phyloP scores from a whole-genome alignment of 2,113 vertebrate species.

The Deroptyus accipitrinus region DNA sequence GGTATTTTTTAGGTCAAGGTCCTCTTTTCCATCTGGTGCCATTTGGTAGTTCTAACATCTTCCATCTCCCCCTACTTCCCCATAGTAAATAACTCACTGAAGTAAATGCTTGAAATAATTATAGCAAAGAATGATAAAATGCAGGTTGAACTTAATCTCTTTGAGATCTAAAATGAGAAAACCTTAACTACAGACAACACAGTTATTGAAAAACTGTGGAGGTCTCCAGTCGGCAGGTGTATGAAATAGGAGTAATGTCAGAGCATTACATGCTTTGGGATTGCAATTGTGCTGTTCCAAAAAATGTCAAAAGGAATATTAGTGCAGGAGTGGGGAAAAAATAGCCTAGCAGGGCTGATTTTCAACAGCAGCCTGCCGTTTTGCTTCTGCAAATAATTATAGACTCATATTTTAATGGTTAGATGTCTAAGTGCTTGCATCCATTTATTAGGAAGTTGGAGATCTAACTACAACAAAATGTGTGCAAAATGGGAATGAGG shows the following conservation, averaged over 20 bases:
- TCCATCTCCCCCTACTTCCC: slow-evolving; percentile 44
- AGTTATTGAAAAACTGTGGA: slow-evolving; percentile 20
- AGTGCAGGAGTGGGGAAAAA: neutral
- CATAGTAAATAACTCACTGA: slow-evolving; percentile 62
- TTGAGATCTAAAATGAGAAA: slow-evolving; percentile 44
- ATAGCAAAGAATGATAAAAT: slow-evolving; percentile 53
- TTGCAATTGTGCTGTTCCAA: neutral
- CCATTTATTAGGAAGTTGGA: neutral
- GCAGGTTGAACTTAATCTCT: slow-evolving; percentile 43
- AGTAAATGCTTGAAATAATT: slow-evolving; percentile 63
- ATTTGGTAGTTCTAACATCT: slow-evolving; percentile 53
- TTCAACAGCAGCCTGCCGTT: neutral
- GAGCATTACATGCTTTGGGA: neutral
- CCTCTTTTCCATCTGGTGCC: slow-evolving; percentile 50
- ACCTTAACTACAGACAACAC: neutral
- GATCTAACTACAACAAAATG: slow-evolving; percentile 3
- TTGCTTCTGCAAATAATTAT: slow-evolving; percentile 42
- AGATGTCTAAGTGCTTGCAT: neutral
- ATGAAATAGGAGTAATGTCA: slow-evolving; percentile 16
- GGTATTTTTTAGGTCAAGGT: slow-evolving; percentile 60
- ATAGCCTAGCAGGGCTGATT: neutral
- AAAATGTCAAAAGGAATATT: neutral
- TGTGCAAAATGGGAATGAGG: neutral
- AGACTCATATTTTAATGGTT: neutral
- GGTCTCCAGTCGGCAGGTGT: neutral